These are phyloP conservation scores for Xerus inauris DNA, from an alignment of 2,113 vertebrate species.

Conservation along the genomic window DNA sequence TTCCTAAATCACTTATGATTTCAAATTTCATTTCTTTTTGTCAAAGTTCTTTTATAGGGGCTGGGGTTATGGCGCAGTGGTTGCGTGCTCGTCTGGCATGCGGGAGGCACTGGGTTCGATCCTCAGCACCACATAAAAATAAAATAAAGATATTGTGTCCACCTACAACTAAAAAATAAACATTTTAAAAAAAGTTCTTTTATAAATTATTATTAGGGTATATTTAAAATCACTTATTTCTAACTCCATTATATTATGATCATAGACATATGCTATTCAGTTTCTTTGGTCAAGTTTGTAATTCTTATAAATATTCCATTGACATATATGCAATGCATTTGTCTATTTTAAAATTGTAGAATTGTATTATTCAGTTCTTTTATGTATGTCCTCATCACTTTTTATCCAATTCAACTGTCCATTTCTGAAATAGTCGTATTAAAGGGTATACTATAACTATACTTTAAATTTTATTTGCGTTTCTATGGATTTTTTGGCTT, in stretches of 20 bases:
- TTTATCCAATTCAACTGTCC: background rate
- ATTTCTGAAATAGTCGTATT: background rate
- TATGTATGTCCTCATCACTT: background rate
- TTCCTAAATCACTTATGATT: background rate
- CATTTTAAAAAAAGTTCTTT: background rate
- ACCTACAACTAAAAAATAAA: too few species aligned
- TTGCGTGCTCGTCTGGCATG: too few species aligned
- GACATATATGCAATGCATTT: background rate
- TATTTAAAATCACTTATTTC: background rate
- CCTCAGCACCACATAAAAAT: too few species aligned
- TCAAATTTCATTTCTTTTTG: slow-evolving; percentile 5
- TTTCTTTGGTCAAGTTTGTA: background rate
- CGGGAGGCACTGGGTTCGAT: too few species aligned
- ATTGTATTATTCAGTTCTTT: background rate
- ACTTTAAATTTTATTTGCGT: background rate
- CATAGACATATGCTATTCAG: background rate
- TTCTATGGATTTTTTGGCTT: background rate
- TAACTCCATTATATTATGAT: background rate
- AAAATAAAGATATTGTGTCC: too few species aligned
- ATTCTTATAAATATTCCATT: background rate
- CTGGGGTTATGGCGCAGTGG: too few species aligned
- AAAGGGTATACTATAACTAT: background rate
- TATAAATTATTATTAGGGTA: background rate
- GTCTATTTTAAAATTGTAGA: slow-evolving; percentile 29
- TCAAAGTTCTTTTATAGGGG: background rate